Conservation (phyloP, 2,797 vertebrate genomes). For the Notolabrus celidotus region DNA sequence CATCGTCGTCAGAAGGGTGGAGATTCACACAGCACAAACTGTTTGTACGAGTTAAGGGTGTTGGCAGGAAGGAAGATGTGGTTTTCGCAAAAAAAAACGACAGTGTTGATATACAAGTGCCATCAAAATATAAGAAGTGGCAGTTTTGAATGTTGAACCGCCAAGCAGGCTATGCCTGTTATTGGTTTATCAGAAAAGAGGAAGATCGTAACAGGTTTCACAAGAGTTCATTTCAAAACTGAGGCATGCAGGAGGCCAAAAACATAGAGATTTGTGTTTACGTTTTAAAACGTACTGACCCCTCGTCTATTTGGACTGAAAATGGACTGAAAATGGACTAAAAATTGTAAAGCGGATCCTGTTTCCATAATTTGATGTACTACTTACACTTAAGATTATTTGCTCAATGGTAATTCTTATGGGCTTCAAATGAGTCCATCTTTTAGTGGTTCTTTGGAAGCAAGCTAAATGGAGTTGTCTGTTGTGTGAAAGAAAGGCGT, state of each 20-base stretch:
- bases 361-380: too few relatives aligned
- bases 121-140: slow-evolving; percentile 71
- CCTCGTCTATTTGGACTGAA: too few relatives aligned
- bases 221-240: slow-evolving; percentile 1
- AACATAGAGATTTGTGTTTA: neutral
- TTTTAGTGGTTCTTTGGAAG: too few relatives aligned
- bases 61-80: slow-evolving; percentile 75
- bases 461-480: neutral
- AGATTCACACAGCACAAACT: slow-evolving; percentile 36
- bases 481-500: too few relatives aligned
- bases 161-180: neutral
- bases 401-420: too few relatives aligned
- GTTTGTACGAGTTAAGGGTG: slow-evolving; percentile 52
- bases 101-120: slow-evolving; percentile 36
- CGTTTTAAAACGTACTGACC: too few relatives aligned
- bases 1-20: slow-evolving; percentile 29
- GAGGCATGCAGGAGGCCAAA: neutral
- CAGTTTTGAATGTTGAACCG: slow-evolving; percentile 75
- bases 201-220: slow-evolving; percentile 61
- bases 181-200: slow-evolving; percentile 69
- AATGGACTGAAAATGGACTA: too few relatives aligned
- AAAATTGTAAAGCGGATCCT: too few relatives aligned
- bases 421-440: too few relatives aligned
- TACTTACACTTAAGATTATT: too few relatives aligned
- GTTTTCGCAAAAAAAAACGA: slow-evolving; percentile 62